A percentile compares a stretch with the other conserved stretches of the same genome.
Conservation (phyloP, 2,113 vertebrate genomes). For the Bucco capensis region DNA sequence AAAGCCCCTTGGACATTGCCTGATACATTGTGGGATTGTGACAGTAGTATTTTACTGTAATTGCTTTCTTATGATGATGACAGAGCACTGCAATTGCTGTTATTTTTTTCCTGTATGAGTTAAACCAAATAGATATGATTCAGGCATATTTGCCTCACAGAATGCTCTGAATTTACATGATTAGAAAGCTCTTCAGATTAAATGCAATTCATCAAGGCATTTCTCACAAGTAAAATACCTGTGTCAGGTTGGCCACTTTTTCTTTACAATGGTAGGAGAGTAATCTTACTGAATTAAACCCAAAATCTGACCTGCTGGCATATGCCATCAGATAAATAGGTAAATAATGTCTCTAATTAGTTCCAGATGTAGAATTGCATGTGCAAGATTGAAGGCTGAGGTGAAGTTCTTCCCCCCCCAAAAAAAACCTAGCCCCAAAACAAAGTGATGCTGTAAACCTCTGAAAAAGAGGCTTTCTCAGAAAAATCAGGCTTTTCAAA, state of each 20-base stretch:
- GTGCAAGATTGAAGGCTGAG: not conserved
- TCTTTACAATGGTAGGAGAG: not conserved
- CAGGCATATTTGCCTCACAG: not conserved
- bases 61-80: not conserved
- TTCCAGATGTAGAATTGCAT: not conserved
- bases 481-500: not conserved
- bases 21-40: not conserved
- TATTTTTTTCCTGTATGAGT: not conserved
- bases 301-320: not conserved
- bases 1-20: not conserved
- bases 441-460: not conserved
- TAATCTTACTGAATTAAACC: not conserved
- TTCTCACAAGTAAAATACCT: not conserved
- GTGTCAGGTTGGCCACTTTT: not conserved
- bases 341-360: not conserved
- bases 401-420: not conserved
- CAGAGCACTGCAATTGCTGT: not conserved
- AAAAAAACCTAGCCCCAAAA: not conserved
- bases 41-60: not conserved
- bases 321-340: not conserved
- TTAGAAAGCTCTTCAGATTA: not conserved
- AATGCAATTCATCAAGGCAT: not conserved
- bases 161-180: not conserved
- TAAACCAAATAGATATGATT: not conserved
- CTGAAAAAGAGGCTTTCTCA: not conserved